Evolutionary conservation across 2,888 invertebrate genomes (phyloP), one percentile per base, ranked within the genome.

Genomic region (Rhamphomyia laevipes): DNA sequence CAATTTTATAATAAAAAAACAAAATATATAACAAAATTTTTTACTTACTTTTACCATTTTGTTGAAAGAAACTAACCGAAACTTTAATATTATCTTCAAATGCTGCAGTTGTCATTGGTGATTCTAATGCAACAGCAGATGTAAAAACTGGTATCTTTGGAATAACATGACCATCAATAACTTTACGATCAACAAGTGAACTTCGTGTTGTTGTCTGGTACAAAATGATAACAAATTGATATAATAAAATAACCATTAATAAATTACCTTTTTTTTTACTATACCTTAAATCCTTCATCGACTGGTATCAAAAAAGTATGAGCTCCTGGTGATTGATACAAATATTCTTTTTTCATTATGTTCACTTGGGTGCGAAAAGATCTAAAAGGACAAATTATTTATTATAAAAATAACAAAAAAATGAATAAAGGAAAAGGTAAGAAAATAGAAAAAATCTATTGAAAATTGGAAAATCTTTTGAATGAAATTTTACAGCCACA

Each of bases 241-340:
- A 13, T 13, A 13, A 13, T 33, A 33, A 33, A 6, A 30, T 9
- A 30, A 33, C 9, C 3, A 33, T 33, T 33, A 33, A 13, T 33
- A n/a, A n/a, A 33, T 33, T 13, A 9, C 7, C 30, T 13, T 33
- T 21, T 21, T 21, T 21, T 27, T 27, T 27, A 13, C 61, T 72
- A 73, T n/a, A 90, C 90, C 79, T 84, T 84, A 61, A 90, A 88
- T 51, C 89, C 90, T 66, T 88, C 86, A 68, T 92, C 91, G 42
- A 92, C 82, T 9, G 93, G 92, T 59, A 93, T 84, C 64, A 93
- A 88, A 71, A 89, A 93, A n/a, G 93, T 93, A 67, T 85, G 84
- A 51, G 81, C 77, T 45, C 89, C 90, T 56, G 84, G 83, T 31
- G 80, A 79, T 60, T 79, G 81, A 68, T 86, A 89, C 40, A 88